These are phyloP conservation scores for Sinopyrophorus schimmeli DNA, from an alignment of 2,888 invertebrate species.

Conservation along the genomic window DNA sequence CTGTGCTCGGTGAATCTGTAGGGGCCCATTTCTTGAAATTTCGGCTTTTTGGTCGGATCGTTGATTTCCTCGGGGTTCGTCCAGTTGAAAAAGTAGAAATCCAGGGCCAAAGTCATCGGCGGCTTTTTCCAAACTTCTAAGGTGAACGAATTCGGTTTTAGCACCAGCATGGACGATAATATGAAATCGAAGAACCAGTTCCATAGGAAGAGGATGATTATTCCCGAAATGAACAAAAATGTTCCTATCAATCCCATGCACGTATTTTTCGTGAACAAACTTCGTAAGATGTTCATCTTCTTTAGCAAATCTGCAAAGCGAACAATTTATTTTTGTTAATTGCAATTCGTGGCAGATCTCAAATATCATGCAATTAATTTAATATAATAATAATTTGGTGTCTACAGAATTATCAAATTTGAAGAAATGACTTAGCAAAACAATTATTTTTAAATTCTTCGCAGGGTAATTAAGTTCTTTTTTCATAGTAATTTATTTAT, in stretches of 20 bases:
- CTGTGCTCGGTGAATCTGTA: conserved; percentile 70
- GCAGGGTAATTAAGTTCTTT: too few species aligned
- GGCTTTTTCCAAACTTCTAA: conserved; percentile 74
- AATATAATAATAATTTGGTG: too few species aligned
- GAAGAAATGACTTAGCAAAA: too few species aligned
- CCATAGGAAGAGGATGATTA: conserved; percentile 31
- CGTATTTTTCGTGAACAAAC: background rate
- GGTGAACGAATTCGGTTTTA: conserved; percentile 17
- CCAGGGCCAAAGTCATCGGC: conserved; percentile 64
- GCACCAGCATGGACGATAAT: conserved; percentile 14
- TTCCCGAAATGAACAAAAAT: conserved; percentile 29
- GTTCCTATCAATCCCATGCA: conserved; percentile 15
- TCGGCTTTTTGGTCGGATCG: conserved; percentile 59
- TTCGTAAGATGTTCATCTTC: conserved; percentile 14
- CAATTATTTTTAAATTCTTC: too few species aligned
- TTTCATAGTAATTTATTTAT: too few species aligned
- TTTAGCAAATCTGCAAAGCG: too few species aligned
- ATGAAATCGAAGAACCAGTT: conserved; percentile 26
- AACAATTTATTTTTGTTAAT: too few species aligned
- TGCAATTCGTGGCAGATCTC: too few species aligned
- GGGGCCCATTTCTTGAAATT: conserved; percentile 63
- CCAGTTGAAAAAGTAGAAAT: conserved; percentile 79
- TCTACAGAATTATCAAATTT: too few species aligned
- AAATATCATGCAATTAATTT: too few species aligned
- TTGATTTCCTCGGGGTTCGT: conserved; percentile 72